Conservation (phyloP, 2,113 vertebrate genomes). For the Albula glossodonta region DNA sequence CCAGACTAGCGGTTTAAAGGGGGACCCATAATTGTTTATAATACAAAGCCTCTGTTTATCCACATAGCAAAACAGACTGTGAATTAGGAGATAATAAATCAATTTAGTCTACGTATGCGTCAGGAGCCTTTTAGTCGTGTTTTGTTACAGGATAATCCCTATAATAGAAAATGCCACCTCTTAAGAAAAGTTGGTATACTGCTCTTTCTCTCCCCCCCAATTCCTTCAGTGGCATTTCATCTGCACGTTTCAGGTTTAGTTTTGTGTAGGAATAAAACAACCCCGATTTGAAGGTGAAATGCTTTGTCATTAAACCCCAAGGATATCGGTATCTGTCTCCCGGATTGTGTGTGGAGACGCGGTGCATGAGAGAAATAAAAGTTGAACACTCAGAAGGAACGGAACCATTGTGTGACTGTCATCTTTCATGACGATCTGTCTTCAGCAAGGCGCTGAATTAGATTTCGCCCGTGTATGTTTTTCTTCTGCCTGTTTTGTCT, state of each 20-base stretch:
- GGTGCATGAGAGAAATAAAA: constrained; percentile 14
- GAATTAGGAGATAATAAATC: constrained; percentile 66
- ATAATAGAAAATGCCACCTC: constrained; percentile 65
- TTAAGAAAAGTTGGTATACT: constrained; percentile 1
- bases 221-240: background rate
- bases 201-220: background rate
- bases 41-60: constrained; percentile 52
- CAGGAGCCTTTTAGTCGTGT: constrained; percentile 54
- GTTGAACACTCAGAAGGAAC: constrained; percentile 13
- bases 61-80: constrained; percentile 49
- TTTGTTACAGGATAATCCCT: constrained; percentile 66
- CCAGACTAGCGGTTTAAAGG: constrained; percentile 6
- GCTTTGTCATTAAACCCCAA: constrained; percentile 19
- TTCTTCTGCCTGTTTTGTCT: constrained; percentile 14
- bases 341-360: background rate
- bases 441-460: constrained; percentile 16
- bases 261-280: background rate
- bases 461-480: constrained; percentile 14
- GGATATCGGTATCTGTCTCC: constrained; percentile 11
- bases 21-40: constrained; percentile 31
- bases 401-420: constrained; percentile 24
- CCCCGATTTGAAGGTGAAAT: constrained; percentile 18
- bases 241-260: background rate
- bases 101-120: constrained; percentile 61
- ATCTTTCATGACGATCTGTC: constrained; percentile 24